Base-by-base conservation (phyloP, 2,113 vertebrate genomes). In the Notothenia rossii region DNA sequence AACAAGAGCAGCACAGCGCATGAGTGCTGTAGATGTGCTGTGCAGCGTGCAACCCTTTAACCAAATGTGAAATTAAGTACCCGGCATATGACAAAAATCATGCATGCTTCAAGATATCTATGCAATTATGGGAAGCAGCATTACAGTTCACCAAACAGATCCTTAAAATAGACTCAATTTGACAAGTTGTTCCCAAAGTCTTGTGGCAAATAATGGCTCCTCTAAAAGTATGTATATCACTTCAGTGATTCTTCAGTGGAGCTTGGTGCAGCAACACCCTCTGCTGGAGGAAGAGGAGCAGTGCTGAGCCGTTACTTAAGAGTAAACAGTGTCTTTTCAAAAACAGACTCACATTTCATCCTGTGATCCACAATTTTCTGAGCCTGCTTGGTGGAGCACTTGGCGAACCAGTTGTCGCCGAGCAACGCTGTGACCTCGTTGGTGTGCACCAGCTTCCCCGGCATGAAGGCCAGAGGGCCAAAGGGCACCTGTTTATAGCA, bases 351-450 rank as follows among this genome's bases (percentile, higher is more conserved):
- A 99, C 98, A 95, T 94, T 96, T 97, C 94, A 96, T 96, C 86
- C 98, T 96, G 94, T 98, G 98, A 59, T 97, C 96, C 36, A 97
- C 96, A 43, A 99, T 88, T n/a, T 85, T 93, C 55, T 96, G 73
- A 9, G 98, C 98, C 85, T 99, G 96, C 89, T 98, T 99, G 74
- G 97, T 94, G 5, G 98, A 99, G 86, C 97, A 99, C 92, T 98
- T 98, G 20, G 97, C 92, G 85, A 99, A 99, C 98, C 98, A 99
- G 93, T 98, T 99, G 92, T 99, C 98, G 15, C 98, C 98, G 25
- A 99, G 96, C 73, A 99, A 82, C 79, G 97, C 98, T 0, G 96
- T 99, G 83, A 99, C 85, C 93, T 99, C 98, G 71, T 99, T 99
- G 66, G 97, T 99, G 86, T 96, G 96, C 79, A 99, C 96, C 74